These are phyloP conservation scores for Damaliscus lunatus DNA, from an alignment of 2,113 vertebrate genomes.

Conservation along the genomic window DNA sequence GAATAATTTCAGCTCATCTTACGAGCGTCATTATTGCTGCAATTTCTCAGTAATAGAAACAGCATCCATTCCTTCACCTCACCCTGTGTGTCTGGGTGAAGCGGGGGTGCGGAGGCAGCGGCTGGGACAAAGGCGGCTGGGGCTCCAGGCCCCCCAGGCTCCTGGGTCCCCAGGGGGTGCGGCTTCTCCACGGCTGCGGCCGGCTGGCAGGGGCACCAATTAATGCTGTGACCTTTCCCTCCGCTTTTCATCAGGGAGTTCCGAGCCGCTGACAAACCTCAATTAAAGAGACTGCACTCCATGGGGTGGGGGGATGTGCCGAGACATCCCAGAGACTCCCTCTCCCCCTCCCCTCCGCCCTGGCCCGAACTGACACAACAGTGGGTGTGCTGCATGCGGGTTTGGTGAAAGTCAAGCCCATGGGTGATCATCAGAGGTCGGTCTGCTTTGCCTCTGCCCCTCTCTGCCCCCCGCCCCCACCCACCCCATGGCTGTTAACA, in stretches of 20 bases:
- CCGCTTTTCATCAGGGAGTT: background rate
- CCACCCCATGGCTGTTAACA: fast-evolving
- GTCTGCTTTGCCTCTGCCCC: background rate
- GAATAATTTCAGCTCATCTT: conserved; percentile 55
- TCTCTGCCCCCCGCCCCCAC: background rate
- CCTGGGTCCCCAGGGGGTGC: too few species aligned
- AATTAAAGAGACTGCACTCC: background rate
- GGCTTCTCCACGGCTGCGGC: background rate
- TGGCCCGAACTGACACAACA: fast-evolving
- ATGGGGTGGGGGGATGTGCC: fast-evolving
- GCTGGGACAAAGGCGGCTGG: background rate
- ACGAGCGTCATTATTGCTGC: conserved; percentile 11
- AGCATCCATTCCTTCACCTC: conserved; percentile 46
- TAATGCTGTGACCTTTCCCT: background rate
- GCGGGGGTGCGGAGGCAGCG: background rate
- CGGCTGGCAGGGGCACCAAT: background rate
- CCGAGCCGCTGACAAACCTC: background rate
- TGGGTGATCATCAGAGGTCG: background rate
- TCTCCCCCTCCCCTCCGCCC: background rate
- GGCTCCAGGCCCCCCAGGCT: fast-evolving
- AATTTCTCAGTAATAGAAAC: conserved; percentile 49
- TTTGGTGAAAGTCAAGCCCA: fast-evolving
- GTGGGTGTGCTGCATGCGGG: background rate
- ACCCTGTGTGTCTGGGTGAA: conserved; percentile 33
- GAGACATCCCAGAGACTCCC: background rate